Conservation (phyloP, 2,113 vertebrate genomes). For the Oncorhynchus masou region DNA sequence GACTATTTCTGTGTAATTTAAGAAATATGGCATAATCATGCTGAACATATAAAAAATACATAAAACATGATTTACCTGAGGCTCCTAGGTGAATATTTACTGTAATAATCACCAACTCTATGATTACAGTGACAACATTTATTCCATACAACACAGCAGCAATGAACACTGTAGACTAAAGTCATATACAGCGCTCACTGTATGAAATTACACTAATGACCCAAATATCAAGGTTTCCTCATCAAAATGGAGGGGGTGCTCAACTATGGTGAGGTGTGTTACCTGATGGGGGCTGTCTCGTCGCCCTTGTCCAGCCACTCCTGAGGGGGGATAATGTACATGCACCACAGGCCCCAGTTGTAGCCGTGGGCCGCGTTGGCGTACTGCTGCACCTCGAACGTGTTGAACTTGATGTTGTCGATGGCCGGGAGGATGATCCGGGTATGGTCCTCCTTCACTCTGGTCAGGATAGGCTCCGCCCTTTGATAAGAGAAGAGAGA, state of each 20-base stretch:
- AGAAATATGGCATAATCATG: not conserved
- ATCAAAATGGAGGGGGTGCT: constrained; percentile 43
- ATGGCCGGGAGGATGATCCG: constrained; percentile 93
- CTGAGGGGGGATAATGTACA: constrained; percentile 96
- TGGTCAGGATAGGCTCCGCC: constrained; percentile 87
- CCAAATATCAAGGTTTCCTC: constrained; percentile 15
- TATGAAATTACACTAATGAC: constrained; percentile 49
- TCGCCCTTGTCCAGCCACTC: constrained; percentile 96
- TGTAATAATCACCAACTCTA: constrained; percentile 16
- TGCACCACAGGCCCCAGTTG: constrained; percentile 99
- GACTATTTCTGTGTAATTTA: not conserved
- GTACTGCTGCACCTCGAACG: constrained; percentile 96
- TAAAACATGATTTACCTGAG: not conserved
- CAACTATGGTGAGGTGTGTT: constrained; percentile 39
- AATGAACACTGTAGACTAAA: constrained; percentile 10
- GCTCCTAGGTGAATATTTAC: not conserved
- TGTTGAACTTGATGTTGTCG: constrained; percentile 97
- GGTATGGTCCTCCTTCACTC: constrained; percentile 89
- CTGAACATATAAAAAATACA: constrained; percentile 7
- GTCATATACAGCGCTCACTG: constrained; percentile 16
- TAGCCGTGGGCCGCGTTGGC: constrained; percentile 95
- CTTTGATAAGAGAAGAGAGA: constrained; percentile 60
- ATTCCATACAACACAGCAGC: constrained; percentile 9
- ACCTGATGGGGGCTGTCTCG: constrained; percentile 97
- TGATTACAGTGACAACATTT: constrained; percentile 20